Evolutionary conservation across 2,888 invertebrate genomes (phyloP).

Genomic region (Macropis europaea): DNA sequence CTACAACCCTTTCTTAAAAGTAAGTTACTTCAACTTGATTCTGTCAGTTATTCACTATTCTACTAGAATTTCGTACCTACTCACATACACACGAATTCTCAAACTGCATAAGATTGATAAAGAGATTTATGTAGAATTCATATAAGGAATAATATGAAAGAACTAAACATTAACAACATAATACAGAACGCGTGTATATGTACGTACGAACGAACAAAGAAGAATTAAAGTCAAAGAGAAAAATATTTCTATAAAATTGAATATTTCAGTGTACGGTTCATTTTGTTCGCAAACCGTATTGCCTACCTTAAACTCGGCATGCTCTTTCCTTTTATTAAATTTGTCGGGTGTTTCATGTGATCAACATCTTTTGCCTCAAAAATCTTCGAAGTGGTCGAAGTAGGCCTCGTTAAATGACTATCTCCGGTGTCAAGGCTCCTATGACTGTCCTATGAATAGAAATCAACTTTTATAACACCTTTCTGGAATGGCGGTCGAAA

Average conservation of each 20-base stretch:
- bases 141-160: not conserved
- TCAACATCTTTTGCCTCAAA: constrained; percentile 82
- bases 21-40: constrained; percentile 16
- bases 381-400: constrained; percentile 85
- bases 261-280: constrained; percentile 5
- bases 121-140: not conserved
- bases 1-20: constrained; percentile 26
- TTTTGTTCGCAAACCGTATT: constrained; percentile 20
- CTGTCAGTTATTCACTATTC: constrained; percentile 20
- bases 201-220: constrained; percentile 49
- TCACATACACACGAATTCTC: constrained; percentile 44
- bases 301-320: constrained; percentile 96
- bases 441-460: constrained; percentile 86
- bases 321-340: constrained; percentile 95
- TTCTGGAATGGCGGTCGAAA: too few species aligned
- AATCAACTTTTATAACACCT: too few species aligned
- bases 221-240: constrained; percentile 32
- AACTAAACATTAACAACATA: not conserved
- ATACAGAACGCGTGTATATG: constrained; percentile 49
- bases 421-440: constrained; percentile 91
- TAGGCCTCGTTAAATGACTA: constrained; percentile 87
- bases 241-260: constrained; percentile 33
- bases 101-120: not conserved
- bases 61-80: constrained; percentile 34
- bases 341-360: constrained; percentile 82